Base-by-base conservation (phyloP, 1,140 invertebrate genomes). In the Polyergus mexicanus region DNA sequence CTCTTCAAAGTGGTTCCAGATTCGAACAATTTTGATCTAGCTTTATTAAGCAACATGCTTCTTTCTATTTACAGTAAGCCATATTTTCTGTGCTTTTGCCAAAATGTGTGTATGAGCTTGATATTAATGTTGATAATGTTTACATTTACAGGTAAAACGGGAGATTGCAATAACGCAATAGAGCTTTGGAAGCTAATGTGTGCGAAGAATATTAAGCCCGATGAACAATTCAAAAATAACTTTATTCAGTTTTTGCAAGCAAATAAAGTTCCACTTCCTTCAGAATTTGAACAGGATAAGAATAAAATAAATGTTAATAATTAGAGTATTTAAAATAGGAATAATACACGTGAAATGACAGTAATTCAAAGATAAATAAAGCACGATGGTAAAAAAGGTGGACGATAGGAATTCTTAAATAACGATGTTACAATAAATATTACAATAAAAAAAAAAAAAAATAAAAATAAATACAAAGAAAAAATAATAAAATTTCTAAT, bases 51-150 rank as follows among this genome's bases (percentile, higher is more conserved):
- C 86, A 91, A 95, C 8, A 86, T 94, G 75, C 95, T 96, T 3
- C 84, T 96, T 86, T 93, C 94, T 83, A 92, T 95, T 68, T 95
- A 95, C 66, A 93, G 96, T 96, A 91, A 96, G 96, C 95, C 86
- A 66, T 86, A 58, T 44, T 60, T 41, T 80, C 1, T 28, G 4
- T 56, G 0, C 2, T n/a, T 10, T 65, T 69, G 87, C 32, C 16
- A 69, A 69, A 38, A 58, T 72, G 8, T 68, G 10, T 58, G 11
- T 22, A 41, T 7, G 5, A 41, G 6, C 3, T 13, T 22, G 25
- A 58, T 13, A 25, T 72, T 77, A 51, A 35, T 0, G 11, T 22
- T 83, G 28, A 63, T 88, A 80, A 85, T 75, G 62, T 83, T 87
- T 83, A 35, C 85, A 66, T 44, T 95, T 94, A 65, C 88, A 96